Evolutionary conservation across 2,113 vertebrate genomes (phyloP), one percentile per base, ranked within the genome.

Genomic region (Trachemys scripta): DNA sequence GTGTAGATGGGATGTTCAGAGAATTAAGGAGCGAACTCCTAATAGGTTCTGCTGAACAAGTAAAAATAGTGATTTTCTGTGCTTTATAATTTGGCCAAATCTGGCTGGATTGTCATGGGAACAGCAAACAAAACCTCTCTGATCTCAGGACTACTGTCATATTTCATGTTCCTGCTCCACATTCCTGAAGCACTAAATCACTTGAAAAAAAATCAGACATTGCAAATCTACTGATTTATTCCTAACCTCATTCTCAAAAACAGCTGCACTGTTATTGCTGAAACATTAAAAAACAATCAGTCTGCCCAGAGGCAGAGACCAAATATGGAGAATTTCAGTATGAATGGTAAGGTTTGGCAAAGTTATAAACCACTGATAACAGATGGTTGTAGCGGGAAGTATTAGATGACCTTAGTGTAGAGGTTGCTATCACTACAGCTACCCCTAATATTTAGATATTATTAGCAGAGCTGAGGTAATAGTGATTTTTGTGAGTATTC

Each of bases 351-450:
- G 75, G 12, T 97, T 84, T 93, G 31, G 54, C 53, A 92, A 90
- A 95, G 92, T 82, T 91, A 20, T 65, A 91, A 96, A 13, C 47
- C 51, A 80, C 31, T 85, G 57, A 88, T 93, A 93, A 65, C 62
- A 84, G 86, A 56, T 87, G 3, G 84, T 82, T 95, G 89, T 97
- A 94, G 96, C 95, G 79, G 91, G 65, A 93, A 93, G 3, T 53
- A 59, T 95, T 95, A 96, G 80, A 17, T 96, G 53, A 90, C 57
- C 90, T 95, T 95, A 97, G 92, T 92, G 95, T 75, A 96, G 93
- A 88, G 90, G 95, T 86, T 96, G 89, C 51, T 89, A 95, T 92
- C 83, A 80, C 24, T 92, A 62, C 25, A 57, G 25, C 57, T 59
- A 29, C 5, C 12, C 27, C 27, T 59, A 31, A 62, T 62, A 62